phyloP scores from a whole-genome alignment of 2,113 vertebrate genomes.

The Charadrius vociferus region DNA sequence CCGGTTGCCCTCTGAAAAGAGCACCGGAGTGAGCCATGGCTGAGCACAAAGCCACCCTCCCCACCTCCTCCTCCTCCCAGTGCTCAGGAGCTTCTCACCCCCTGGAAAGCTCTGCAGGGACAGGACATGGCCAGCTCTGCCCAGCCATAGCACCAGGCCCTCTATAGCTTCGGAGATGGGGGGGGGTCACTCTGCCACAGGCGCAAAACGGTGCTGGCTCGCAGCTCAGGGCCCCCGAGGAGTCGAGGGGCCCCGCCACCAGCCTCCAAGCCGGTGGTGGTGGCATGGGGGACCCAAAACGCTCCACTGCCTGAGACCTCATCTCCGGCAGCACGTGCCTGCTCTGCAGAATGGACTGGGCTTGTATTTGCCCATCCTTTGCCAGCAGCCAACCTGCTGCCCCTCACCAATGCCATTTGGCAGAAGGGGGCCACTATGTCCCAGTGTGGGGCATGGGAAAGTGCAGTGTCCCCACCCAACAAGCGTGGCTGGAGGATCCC shows the following conservation, averaged over 20 bases:
- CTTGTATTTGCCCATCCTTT: not conserved
- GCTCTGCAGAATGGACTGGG: not conserved
- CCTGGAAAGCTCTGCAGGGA: not conserved
- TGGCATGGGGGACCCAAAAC: not conserved
- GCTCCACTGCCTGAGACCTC: not conserved
- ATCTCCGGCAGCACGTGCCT: not conserved
- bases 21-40: rapidly evolving
- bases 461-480: not conserved
- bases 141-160: rapidly evolving
- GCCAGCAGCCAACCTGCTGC: not conserved
- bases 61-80: not conserved
- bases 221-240: not conserved
- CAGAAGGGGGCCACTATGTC: not conserved
- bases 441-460: not conserved
- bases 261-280: not conserved
- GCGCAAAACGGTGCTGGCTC: rapidly evolving
- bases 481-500: not conserved
- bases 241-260: not conserved
- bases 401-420: not conserved
- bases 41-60: not conserved
- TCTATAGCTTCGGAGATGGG: not conserved
- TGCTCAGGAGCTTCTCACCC: not conserved
- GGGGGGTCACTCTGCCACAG: not conserved
- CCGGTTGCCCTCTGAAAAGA: not conserved
- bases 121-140: too few relatives aligned